Evolutionary conservation across 2,888 invertebrate species (phyloP).

Genomic region (Acronicta aceris): DNA sequence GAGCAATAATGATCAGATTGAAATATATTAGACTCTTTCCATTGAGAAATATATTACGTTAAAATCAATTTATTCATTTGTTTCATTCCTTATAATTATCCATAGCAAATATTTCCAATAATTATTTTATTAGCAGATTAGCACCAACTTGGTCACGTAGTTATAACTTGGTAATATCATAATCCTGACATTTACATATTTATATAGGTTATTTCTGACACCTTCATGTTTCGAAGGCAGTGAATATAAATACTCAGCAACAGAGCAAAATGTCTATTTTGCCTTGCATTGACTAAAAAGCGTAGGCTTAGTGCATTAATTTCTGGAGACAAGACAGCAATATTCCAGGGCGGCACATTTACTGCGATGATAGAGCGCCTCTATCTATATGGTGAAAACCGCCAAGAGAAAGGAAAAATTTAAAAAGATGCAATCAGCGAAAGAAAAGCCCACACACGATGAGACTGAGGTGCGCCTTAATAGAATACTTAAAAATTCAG

Average conservation of each 20-base stretch:
- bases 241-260: background rate
- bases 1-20: too few relatives aligned
- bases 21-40: too few relatives aligned
- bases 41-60: too few relatives aligned
- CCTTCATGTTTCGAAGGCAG: conserved; percentile 8
- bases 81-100: too few relatives aligned
- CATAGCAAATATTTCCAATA: too few relatives aligned
- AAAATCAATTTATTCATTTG: too few relatives aligned
- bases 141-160: too few relatives aligned
- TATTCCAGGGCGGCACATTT: conserved; percentile 63
- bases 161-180: too few relatives aligned
- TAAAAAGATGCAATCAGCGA: conserved; percentile 86
- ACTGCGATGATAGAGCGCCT: conserved; percentile 67
- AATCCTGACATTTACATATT: too few relatives aligned
- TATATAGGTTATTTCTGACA: too few relatives aligned
- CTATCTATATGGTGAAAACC: conserved; percentile 68
- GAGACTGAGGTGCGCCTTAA: conserved; percentile 72
- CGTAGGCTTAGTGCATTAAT: background rate
- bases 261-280: too few relatives aligned
- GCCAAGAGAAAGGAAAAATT: conserved; percentile 75
- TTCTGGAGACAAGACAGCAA: conserved; percentile 39
- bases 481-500: conserved; percentile 87
- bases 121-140: too few relatives aligned
- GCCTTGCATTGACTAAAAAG: background rate
- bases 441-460: conserved; percentile 79